Percentiles rank a stretch among this genome's conserved stretches.
These are phyloP conservation scores for Patiria pectinifera DNA, from an alignment of 53 echinoderm and acorn worm genomes.

Conservation along the genomic window DNA sequence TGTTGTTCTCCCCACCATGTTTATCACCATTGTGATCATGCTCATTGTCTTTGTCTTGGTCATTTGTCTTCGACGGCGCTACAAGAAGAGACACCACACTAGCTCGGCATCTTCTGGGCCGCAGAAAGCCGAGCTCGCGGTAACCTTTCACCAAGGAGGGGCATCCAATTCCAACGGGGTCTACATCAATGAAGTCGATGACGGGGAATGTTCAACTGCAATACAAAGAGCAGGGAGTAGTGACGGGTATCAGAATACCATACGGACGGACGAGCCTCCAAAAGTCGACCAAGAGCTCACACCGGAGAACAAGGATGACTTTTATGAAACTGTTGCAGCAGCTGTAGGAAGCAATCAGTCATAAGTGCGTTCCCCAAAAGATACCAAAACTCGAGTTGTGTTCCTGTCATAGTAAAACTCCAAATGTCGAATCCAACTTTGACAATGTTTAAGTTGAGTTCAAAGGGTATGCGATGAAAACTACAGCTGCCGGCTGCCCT, in stretches of 20 bases:
- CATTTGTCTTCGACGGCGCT: neutral
- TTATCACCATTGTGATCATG: constrained; percentile 18
- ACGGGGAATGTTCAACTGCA: neutral
- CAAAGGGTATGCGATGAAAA: too few relatives aligned
- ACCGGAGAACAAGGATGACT: too few relatives aligned
- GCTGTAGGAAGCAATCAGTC: neutral
- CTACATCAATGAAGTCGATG: neutral
- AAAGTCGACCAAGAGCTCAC: too few relatives aligned
- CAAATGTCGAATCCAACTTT: too few relatives aligned
- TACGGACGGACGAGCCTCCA: neutral
- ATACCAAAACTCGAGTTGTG: too few relatives aligned
- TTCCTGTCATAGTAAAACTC: too few relatives aligned
- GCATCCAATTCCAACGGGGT: neutral
- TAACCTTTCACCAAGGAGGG: neutral
- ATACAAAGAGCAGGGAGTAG: neutral
- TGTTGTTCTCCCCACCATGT: constrained; percentile 16
- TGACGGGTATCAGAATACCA: neutral
- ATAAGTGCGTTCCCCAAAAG: too few relatives aligned
- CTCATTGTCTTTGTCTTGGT: neutral
- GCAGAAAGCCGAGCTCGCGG: neutral
- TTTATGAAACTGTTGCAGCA: too few relatives aligned
- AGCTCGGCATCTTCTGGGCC: neutral
- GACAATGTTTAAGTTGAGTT: too few relatives aligned
- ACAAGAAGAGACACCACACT: neutral
- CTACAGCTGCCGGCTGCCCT: too few relatives aligned